Percentiles rank a stretch among this genome's conserved stretches.
Conservation (phyloP, 2,888 invertebrate genomes). For the Erpobdella octoculata region DNA sequence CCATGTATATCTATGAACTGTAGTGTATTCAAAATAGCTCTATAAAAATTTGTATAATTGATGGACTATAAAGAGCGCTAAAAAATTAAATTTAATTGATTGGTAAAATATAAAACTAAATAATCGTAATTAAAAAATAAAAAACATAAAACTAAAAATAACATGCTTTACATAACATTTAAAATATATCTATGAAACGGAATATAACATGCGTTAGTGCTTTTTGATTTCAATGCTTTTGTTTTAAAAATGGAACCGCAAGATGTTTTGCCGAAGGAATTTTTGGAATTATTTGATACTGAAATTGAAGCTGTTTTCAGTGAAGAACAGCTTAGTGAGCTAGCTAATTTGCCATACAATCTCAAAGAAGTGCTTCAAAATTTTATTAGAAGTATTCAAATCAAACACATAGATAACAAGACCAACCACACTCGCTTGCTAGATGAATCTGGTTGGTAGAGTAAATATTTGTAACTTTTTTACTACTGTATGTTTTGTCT, state of each 20-base stretch:
- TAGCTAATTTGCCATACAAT: slow-evolving; percentile 4
- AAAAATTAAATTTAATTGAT: no score
- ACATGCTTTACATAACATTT: no score
- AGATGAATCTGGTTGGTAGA: background rate
- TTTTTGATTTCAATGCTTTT: background rate
- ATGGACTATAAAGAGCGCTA: no score
- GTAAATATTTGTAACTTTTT: no score
- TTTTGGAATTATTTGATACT: slow-evolving; percentile 18
- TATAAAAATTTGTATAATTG: no score
- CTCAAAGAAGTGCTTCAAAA: slow-evolving; percentile 5
- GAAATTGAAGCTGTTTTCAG: slow-evolving; percentile 9
- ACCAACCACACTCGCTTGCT: background rate
- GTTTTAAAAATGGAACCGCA: slow-evolving; percentile 18
- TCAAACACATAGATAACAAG: slow-evolving; percentile 4
- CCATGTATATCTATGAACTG: no score
- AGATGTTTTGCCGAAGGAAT: slow-evolving; percentile 14
- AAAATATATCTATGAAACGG: no score
- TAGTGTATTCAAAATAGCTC: no score
- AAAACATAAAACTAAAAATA: no score
- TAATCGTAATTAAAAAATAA: no score
- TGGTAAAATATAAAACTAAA: no score
- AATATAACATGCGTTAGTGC: no score
- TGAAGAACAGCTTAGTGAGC: slow-evolving; percentile 17
- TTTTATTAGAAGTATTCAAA: slow-evolving; percentile 17
- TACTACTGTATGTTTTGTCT: background rate